Percentiles rank a stretch among this genome's conserved stretches.
These are phyloP conservation scores for Pogonus chalceus DNA, from an alignment of 1,140 invertebrate genomes.

Conservation along the genomic window DNA sequence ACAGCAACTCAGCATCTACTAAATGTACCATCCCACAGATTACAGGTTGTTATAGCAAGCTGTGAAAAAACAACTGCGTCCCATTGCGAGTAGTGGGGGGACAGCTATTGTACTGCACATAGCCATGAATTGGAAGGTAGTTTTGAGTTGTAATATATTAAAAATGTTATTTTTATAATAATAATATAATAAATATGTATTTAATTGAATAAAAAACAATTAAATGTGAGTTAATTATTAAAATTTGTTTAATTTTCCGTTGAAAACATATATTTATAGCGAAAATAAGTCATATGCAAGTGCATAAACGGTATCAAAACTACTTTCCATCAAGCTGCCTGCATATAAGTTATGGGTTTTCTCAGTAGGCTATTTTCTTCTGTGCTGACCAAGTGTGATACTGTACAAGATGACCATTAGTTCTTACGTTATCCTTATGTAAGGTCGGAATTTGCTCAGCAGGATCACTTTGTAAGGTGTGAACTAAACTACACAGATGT, in stretches of 20 bases:
- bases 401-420: neutral
- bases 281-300: too few species aligned
- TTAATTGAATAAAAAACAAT: too few species aligned
- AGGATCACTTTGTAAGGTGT: conserved; percentile 13
- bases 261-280: too few species aligned
- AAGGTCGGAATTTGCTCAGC: neutral
- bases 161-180: too few species aligned
- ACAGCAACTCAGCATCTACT: neutral
- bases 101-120: neutral
- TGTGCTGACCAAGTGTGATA: neutral
- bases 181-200: too few species aligned
- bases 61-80: conserved; percentile 19
- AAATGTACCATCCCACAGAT: conserved; percentile 17
- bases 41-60: conserved; percentile 26
- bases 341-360: conserved; percentile 5
- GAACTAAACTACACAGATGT: conserved; percentile 15
- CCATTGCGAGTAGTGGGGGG: neutral
- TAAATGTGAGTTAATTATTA: too few species aligned
- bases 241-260: too few species aligned
- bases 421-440: neutral
- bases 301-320: too few species aligned
- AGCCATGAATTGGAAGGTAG: neutral
- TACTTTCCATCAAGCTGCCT: neutral
- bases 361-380: neutral
- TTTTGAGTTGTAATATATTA: too few species aligned